Percentiles rank a stretch among this genome's conserved stretches.
Conservation (phyloP, 2,888 invertebrate species). For the Philaethria dido region DNA sequence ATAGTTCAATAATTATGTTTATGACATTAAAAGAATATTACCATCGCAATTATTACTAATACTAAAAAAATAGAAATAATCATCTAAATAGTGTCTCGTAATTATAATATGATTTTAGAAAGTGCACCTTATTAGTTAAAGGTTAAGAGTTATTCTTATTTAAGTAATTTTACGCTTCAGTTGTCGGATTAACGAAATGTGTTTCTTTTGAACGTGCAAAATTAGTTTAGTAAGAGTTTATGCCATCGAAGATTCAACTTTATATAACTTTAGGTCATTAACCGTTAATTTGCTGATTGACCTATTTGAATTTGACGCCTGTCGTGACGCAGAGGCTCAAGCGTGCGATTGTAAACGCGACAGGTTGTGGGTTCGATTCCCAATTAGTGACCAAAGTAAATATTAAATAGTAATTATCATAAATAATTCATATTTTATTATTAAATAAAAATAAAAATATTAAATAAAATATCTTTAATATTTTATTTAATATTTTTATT, state of each 20-base stretch:
- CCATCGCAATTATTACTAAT: neutral
- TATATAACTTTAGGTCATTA: slow-evolving; percentile 15
- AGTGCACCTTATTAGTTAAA: neutral
- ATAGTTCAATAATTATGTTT: neutral
- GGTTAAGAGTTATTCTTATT: neutral
- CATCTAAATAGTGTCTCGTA: neutral
- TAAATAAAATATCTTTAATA: too few relatives aligned
- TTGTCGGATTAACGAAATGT: slow-evolving; percentile 10
- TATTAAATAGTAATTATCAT: too few relatives aligned
- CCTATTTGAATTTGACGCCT: slow-evolving; percentile 9
- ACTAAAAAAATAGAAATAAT: neutral
- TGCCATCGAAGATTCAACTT: slow-evolving; percentile 12
- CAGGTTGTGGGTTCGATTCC: too few relatives aligned
- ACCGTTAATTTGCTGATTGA: slow-evolving; percentile 8
- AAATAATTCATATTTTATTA: too few relatives aligned
- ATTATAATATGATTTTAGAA: neutral
- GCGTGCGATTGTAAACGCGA: too few relatives aligned
- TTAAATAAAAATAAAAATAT: too few relatives aligned
- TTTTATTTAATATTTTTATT: too few relatives aligned
- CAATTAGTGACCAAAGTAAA: too few relatives aligned
- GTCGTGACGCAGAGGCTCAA: too few relatives aligned
- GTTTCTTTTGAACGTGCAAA: slow-evolving; percentile 16
- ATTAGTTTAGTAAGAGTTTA: slow-evolving; percentile 9
- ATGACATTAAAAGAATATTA: slow-evolving; percentile 1
- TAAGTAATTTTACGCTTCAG: slow-evolving; percentile 11